Conservation (phyloP, 2,113 vertebrate species). For the Bettongia penicillata region DNA sequence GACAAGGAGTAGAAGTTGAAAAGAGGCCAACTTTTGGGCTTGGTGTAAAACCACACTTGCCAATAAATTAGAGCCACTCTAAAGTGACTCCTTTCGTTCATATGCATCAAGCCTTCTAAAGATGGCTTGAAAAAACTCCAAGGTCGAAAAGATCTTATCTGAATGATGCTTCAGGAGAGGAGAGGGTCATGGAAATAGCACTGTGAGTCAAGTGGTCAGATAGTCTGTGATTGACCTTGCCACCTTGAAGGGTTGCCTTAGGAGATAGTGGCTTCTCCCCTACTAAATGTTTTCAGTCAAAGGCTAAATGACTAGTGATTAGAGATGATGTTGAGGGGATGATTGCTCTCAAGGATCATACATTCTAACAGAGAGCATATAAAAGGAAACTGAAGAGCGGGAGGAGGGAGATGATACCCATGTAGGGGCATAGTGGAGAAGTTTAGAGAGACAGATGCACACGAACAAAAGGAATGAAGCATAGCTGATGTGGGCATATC, state of each 20-base stretch:
- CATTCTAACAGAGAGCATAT: not conserved
- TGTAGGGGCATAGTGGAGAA: not conserved
- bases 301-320: not conserved
- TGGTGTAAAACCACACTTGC: not conserved
- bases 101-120: too few relatives aligned
- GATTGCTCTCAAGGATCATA: not conserved
- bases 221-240: not conserved
- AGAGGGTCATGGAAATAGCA: constrained; percentile 66
- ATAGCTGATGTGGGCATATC: not conserved
- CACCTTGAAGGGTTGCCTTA: too few relatives aligned
- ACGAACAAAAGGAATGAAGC: not conserved
- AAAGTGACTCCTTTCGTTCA: too few relatives aligned
- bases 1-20: too few relatives aligned
- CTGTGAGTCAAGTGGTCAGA: constrained; percentile 27
- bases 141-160: constrained; percentile 52
- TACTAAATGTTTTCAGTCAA: not conserved
- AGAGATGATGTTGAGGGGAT: not conserved
- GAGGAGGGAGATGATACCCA: not conserved
- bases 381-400: not conserved
- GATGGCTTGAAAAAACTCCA: constrained; percentile 50
- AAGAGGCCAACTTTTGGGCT: not conserved
- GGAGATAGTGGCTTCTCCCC: too few relatives aligned
- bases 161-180: constrained; percentile 60
- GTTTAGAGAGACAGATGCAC: not conserved
- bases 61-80: too few relatives aligned